Conservation (phyloP, 2,113 vertebrate genomes). For the Diphyllodes magnificus region DNA sequence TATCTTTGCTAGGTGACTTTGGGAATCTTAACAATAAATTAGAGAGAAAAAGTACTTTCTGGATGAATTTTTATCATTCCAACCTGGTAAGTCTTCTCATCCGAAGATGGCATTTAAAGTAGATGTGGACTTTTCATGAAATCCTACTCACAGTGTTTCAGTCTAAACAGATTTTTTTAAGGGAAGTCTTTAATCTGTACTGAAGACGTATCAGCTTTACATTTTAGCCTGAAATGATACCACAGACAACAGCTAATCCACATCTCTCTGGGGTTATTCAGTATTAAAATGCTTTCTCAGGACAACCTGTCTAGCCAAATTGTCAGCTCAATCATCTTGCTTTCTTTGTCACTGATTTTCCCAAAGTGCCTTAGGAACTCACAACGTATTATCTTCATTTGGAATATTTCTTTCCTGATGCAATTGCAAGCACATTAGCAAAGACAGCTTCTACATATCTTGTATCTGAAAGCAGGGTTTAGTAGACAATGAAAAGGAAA, state of each 20-base stretch:
- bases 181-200: not conserved
- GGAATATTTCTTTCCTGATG: constrained; percentile 15
- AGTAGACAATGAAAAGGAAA: constrained; percentile 10
- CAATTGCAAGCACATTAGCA: constrained; percentile 1
- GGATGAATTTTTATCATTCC: not conserved
- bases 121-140: not conserved
- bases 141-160: not conserved
- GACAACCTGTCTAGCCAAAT: not conserved
- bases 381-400: not conserved
- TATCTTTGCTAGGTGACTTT: not conserved
- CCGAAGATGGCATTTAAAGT: not conserved
- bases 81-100: not conserved
- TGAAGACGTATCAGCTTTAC: not conserved
- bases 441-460: not conserved
- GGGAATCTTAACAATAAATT: not conserved
- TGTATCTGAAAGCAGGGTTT: constrained; percentile 4
- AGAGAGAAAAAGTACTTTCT: not conserved
- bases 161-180: not conserved
- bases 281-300: constrained; percentile 1
- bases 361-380: not conserved
- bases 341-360: not conserved
- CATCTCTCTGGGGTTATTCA: not conserved
- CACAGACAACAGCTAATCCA: not conserved
- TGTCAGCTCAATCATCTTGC: not conserved
- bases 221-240: not conserved